Percentiles rank a stretch among this genome's conserved stretches.
phyloP scores from a whole-genome alignment of 2,113 vertebrate species.

The Caracal caracal region DNA sequence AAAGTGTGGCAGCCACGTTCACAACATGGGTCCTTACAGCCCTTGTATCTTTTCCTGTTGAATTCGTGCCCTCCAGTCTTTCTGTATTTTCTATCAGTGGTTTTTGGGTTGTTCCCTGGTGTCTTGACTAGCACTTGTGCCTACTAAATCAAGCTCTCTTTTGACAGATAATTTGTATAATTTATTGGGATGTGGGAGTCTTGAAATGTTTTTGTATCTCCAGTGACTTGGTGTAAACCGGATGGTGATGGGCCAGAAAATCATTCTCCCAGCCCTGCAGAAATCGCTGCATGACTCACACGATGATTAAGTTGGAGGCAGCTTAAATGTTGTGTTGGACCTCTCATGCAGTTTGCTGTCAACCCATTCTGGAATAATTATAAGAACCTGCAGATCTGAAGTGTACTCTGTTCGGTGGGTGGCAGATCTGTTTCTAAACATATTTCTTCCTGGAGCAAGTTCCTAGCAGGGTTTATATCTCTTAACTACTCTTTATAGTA shows the following conservation, averaged over 20 bases:
- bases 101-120: conserved; percentile 13
- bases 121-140: background rate
- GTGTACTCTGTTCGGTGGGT: conserved; percentile 35
- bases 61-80: background rate
- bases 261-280: conserved; percentile 40
- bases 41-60: background rate
- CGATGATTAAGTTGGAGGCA: background rate
- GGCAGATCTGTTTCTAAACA: conserved; percentile 42
- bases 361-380: conserved; percentile 54
- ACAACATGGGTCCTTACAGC: background rate
- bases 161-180: conserved; percentile 67
- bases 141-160: conserved; percentile 65
- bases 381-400: conserved; percentile 12
- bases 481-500: conserved; percentile 29
- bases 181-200: conserved; percentile 46
- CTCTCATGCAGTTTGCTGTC: conserved; percentile 49
- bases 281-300: background rate
- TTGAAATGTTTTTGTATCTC: conserved; percentile 53
- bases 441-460: conserved; percentile 28
- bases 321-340: conserved; percentile 18
- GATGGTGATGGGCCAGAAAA: conserved; percentile 71
- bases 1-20: background rate
- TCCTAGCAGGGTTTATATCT: conserved; percentile 9
- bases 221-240: conserved; percentile 52
- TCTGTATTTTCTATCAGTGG: conserved; percentile 35